Base-by-base conservation (phyloP, 2,797 vertebrate species). In the Cetoscarus ocellatus region DNA sequence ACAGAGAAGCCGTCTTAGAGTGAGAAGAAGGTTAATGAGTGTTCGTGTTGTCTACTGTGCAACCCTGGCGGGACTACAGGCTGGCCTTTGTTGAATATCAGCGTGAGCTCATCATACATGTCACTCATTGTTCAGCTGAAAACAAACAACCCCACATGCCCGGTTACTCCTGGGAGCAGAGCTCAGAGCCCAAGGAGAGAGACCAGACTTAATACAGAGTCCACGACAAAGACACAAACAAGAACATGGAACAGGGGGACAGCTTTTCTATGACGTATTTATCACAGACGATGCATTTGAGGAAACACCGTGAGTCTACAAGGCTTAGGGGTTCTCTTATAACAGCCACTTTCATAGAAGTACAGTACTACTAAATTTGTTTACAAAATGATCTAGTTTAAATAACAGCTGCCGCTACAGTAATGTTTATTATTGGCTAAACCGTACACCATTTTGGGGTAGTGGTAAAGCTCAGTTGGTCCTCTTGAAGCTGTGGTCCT, bases 51-150 rank as follows among this genome's bases (percentile, higher is more conserved):
- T 68, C 0, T 43, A 52, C 74, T 69, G 36, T 42, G 69, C 47
- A 65, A 73, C 53, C 67, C 53, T 52, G 66, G 72, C 50, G 13
- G 71, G 36, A 79, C 65, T 58, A 89, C 83, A 92, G 80, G 52
- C 73, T 11, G 64, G 61, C 55, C 83, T 85, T 92, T 93, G 90
- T 93, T 84, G 60, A 1, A 5, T 75, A 80, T 80, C 61, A 18
- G 75, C 63, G 84, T 92, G 92, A 93, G 90, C 88, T 92, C 92
- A 92, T 89, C 89, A 82, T 89, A 83, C 78, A 79, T 86, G 83
- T 88, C 84, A 68, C 76, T 89, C 90, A 90, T 93, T 93, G 91
- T 93, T 91, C 70, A 12, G 73, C 68, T 7, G 76, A 90, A 82
- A 82, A 91, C 91, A 92, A 93, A 88, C 88, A 90, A 74, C 71